Base-by-base conservation (phyloP, 2,888 invertebrate species). In the Eledone cirrhosa region DNA sequence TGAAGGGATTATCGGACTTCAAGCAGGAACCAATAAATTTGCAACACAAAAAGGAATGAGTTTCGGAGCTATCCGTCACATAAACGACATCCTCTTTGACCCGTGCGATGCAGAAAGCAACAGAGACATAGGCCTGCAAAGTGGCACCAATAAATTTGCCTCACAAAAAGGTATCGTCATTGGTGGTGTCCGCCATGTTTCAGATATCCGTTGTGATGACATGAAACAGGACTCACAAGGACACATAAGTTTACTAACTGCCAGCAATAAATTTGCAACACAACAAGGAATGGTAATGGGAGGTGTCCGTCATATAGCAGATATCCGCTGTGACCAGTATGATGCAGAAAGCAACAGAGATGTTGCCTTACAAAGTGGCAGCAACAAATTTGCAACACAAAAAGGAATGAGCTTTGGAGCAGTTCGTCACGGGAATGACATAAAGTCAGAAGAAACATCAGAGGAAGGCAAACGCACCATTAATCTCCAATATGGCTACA, bases 231-330 rank as follows among this genome's bases (percentile, higher is more conserved):
- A 85, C n/a, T 85, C 86, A 13, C 83, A 86, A 22, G 83, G 82
- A 1, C 74, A 85, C 24, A 85, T 89, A 29, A 83, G 86, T 65
- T 81, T 88, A 8, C 90, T 89, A 80, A 84, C 87, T 0, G 90
- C 89, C 19, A 84, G 85, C 48, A 90, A 89, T 85, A 89, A 88
- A 80, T 87, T 86, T 31, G 89, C 88, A 31, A 85, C 85, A 11
- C 90, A 90, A 80, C 77, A 83, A 11, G 90, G 90, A 4, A 90
- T 90, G 89, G 72, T 72, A 5, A 87, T 90, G 80, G 90, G 90
- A 14, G 83, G 87, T 22, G 88, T 86, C 8, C 84, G 90, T 14
- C 89, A 89, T 79, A 86, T 87, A 16, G 85, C 89, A 31, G 90
- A 90, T 80, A 89, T 90, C 81, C 80, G 84, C n/a, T 83, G 85